Evolutionary conservation across 1,140 invertebrate genomes (phyloP).

Genomic region (Nephila pilipes): DNA sequence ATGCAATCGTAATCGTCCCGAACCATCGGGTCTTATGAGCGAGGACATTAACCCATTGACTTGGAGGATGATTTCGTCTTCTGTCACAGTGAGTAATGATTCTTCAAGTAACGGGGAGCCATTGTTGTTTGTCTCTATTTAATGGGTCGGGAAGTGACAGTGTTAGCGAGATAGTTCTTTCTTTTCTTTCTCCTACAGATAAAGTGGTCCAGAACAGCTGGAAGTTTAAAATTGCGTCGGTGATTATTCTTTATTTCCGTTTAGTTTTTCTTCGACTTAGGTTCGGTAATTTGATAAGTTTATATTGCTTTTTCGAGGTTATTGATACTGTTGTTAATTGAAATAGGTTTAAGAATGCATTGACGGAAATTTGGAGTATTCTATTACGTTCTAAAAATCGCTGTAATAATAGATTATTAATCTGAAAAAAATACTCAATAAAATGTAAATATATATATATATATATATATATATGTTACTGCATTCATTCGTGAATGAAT

Average conservation of each 20-base stretch:
- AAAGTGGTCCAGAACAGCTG: neutral
- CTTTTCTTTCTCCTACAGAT: neutral
- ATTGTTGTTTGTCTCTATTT: neutral
- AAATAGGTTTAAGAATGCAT: no score
- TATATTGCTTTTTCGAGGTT: neutral
- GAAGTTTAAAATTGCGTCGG: neutral
- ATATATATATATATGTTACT: no score
- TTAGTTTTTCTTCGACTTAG: neutral
- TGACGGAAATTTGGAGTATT: no score
- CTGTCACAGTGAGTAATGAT: slow-evolving; percentile 42
- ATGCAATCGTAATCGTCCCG: slow-evolving; percentile 49
- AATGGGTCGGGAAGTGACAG: slow-evolving; percentile 6
- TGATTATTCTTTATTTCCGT: neutral
- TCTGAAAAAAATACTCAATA: no score
- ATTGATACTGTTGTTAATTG: no score
- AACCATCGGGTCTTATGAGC: neutral
- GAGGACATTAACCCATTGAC: slow-evolving; percentile 17
- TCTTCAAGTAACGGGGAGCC: neutral
- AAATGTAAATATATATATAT: no score
- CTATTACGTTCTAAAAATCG: no score
- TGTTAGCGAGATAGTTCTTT: neutral
- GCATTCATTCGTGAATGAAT: no score
- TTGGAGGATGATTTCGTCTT: slow-evolving; percentile 55
- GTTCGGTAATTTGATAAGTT: neutral
- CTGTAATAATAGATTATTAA: no score